phyloP scores from a whole-genome alignment of 2,888 invertebrate species.

The Noctuana brunneofusca region DNA sequence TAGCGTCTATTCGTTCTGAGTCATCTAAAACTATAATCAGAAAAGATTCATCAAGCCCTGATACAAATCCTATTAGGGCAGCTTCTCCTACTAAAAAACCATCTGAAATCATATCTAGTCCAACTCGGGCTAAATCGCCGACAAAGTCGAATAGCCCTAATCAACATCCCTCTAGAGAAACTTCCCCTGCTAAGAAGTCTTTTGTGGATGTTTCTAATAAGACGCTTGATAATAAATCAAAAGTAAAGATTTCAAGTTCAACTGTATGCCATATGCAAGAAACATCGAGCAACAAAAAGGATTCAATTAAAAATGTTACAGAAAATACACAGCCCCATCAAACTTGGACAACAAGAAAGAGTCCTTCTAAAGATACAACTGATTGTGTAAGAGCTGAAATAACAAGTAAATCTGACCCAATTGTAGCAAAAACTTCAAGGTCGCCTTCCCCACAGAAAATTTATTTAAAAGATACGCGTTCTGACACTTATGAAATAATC shows the following conservation, averaged over 20 bases:
- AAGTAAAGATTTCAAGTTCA: not conserved
- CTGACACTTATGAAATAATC: constrained; percentile 23
- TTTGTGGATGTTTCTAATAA: not conserved
- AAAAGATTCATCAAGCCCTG: constrained; percentile 20
- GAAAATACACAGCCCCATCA: constrained; percentile 36
- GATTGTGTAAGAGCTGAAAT: constrained; percentile 35
- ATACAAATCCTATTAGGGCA: constrained; percentile 13
- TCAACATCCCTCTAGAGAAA: constrained; percentile 9
- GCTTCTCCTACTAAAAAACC: constrained; percentile 17
- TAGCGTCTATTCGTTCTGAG: constrained; percentile 3
- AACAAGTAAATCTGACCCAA: constrained; percentile 22
- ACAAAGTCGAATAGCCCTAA: constrained; percentile 17
- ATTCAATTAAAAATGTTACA: constrained; percentile 43
- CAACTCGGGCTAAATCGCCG: constrained; percentile 14
- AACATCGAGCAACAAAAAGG: constrained; percentile 41
- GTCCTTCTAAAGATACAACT: constrained; percentile 44
- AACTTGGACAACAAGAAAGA: constrained; percentile 42
- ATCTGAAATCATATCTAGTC: constrained; percentile 3
- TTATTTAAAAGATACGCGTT: constrained; percentile 35
- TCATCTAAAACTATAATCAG: constrained; percentile 9
- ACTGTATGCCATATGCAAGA: constrained; percentile 1
- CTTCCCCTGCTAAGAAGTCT: constrained; percentile 16
- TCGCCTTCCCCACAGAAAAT: constrained; percentile 58
- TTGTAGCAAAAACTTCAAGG: constrained; percentile 44
- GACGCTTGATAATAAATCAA: constrained; percentile 1